Evolutionary conservation across 35 echinoderm and acorn worm genomes (phyloP).

Genomic region (Hemicentrotus pulcherrimus): DNA sequence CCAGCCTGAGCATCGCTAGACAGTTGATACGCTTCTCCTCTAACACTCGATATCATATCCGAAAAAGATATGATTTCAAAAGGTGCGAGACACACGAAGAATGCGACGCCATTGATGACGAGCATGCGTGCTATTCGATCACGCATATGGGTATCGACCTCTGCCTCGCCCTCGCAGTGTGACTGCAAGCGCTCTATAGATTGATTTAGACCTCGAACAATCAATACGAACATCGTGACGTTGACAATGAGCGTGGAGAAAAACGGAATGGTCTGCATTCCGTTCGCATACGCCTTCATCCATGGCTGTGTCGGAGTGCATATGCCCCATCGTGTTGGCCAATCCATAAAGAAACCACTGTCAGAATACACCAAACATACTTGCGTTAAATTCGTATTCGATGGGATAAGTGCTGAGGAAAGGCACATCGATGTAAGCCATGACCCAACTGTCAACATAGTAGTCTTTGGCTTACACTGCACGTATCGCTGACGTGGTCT

Average conservation of each 20-base stretch:
- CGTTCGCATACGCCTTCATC: constrained; percentile 59
- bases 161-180: constrained; percentile 53
- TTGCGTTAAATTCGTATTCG: constrained; percentile 14
- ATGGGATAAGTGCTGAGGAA: constrained; percentile 69
- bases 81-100: constrained; percentile 88
- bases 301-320: constrained; percentile 39
- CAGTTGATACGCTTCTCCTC: not conserved
- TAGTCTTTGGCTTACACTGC: constrained; percentile 53
- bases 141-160: constrained; percentile 69
- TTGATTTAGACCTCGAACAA: constrained; percentile 75
- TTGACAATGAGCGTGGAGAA: constrained; percentile 68
- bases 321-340: constrained; percentile 46
- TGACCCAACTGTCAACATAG: constrained; percentile 56
- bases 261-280: constrained; percentile 82
- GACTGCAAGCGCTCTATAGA: constrained; percentile 64
- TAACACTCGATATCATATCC: constrained; percentile 57
- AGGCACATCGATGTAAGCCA: constrained; percentile 60
- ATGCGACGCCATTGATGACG: constrained; percentile 83
- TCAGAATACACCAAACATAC: constrained; percentile 67
- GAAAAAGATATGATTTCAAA: constrained; percentile 84
- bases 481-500: constrained; percentile 59
- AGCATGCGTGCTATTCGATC: constrained; percentile 91
- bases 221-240: constrained; percentile 70
- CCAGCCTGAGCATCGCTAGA: constrained; percentile 16
- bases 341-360: constrained; percentile 41